A percentile compares a stretch with the other conserved stretches of the same genome.
These are phyloP conservation scores for Amaurobius ferox DNA, from an alignment of 2,888 invertebrate species.

Conservation along the genomic window DNA sequence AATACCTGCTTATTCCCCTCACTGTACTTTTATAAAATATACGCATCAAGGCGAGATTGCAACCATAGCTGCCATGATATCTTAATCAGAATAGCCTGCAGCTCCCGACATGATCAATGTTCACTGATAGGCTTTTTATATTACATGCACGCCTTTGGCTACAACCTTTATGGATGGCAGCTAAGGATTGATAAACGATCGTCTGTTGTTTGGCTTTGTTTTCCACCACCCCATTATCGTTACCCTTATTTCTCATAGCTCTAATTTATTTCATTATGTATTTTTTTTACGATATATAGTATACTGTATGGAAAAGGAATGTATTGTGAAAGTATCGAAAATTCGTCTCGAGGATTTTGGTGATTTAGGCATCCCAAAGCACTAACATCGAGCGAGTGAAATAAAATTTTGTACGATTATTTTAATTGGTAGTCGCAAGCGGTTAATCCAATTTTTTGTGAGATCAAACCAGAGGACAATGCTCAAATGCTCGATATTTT, in stretches of 20 bases:
- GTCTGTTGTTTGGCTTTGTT: background rate
- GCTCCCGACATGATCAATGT: constrained; percentile 44
- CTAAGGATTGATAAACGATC: constrained; percentile 33
- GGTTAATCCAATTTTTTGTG: too few relatives aligned
- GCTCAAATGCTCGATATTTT: too few relatives aligned
- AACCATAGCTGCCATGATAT: constrained; percentile 29
- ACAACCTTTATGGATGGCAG: constrained; percentile 50
- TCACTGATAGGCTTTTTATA: constrained; percentile 43
- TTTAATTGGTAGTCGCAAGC: too few relatives aligned
- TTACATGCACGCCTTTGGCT: constrained; percentile 38
- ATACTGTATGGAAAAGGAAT: too few relatives aligned
- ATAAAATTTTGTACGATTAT: too few relatives aligned
- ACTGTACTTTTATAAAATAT: background rate
- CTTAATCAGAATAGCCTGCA: constrained; percentile 37
- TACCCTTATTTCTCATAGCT: background rate
- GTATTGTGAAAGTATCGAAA: too few relatives aligned
- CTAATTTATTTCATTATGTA: constrained; percentile 3
- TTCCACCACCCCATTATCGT: background rate
- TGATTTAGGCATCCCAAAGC: too few relatives aligned
- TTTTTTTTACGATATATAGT: background rate
- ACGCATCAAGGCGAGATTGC: constrained; percentile 23
- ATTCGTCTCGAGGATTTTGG: too few relatives aligned
- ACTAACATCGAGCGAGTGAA: too few relatives aligned
- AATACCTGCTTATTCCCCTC: too few relatives aligned
- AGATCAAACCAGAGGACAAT: too few relatives aligned